A percentile compares a stretch with the other conserved stretches of the same genome.
Conservation (phyloP, 2,888 invertebrate genomes). For the Amiota minor region DNA sequence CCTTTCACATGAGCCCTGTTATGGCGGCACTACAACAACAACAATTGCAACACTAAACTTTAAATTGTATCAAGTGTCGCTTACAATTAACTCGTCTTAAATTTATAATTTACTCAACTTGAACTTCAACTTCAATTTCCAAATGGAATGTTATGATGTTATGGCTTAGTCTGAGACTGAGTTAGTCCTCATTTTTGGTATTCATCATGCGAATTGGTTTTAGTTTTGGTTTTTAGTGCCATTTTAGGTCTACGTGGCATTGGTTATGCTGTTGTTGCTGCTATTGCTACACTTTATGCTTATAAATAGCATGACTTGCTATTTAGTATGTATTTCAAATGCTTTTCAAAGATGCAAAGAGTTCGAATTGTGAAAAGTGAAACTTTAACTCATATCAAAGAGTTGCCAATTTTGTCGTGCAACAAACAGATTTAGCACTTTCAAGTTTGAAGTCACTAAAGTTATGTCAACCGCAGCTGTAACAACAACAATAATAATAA, state of each 20-base stretch:
- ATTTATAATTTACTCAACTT: constrained; percentile 19
- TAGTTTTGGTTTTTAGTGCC: not conserved
- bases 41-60: constrained; percentile 22
- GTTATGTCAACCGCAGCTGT: constrained; percentile 12
- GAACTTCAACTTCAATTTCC: too few species aligned
- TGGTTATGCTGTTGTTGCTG: not conserved
- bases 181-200: not conserved
- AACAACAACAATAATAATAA: too few species aligned
- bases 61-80: constrained; percentile 28
- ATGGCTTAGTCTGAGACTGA: not conserved
- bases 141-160: too few species aligned
- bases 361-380: constrained; percentile 9
- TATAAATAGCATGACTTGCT: too few species aligned
- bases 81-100: constrained; percentile 41
- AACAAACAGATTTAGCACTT: not conserved
- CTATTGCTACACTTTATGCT: not conserved
- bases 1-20: constrained; percentile 12
- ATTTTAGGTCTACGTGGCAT: constrained; percentile 24
- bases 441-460: not conserved
- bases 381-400: not conserved
- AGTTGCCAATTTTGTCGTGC: too few species aligned
- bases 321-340: too few species aligned
- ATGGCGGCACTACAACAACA: not conserved
- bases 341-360: too few species aligned
- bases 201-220: constrained; percentile 8